Conservation (phyloP, 2,797 vertebrate genomes). For the Syngnathus rostellatus region DNA sequence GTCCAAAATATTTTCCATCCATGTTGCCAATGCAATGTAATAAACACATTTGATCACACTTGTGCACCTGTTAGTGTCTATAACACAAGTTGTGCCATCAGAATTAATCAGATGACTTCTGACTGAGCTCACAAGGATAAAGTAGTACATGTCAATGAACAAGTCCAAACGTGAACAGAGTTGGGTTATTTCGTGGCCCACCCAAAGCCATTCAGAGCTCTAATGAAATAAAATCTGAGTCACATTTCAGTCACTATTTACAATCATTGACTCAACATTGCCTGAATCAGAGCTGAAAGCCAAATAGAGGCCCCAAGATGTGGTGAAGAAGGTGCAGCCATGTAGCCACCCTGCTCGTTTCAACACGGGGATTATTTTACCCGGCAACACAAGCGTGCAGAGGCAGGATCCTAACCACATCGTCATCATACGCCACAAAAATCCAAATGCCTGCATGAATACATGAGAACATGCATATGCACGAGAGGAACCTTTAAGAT, state of each 20-base stretch:
- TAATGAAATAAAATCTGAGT: neutral
- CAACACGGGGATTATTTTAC: constrained; percentile 49
- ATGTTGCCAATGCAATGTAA: neutral
- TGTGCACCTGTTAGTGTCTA: neutral
- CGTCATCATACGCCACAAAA: constrained; percentile 18
- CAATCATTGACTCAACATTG: neutral
- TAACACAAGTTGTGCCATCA: neutral
- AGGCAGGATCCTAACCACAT: constrained; percentile 19
- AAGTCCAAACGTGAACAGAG: neutral
- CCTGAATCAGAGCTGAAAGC: neutral
- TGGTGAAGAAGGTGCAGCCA: constrained; percentile 21
- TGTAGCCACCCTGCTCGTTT: constrained; percentile 37
- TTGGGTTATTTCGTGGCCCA: neutral
- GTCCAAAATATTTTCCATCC: neutral
- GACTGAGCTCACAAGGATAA: neutral
- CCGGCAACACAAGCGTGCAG: constrained; percentile 53
- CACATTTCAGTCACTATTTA: neutral
- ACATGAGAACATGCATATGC: neutral
- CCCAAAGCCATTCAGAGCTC: neutral
- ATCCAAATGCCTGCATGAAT: neutral
- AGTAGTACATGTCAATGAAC: neutral
- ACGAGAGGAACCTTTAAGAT: neutral
- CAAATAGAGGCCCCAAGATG: neutral
- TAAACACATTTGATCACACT: neutral
- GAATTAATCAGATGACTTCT: neutral